Conservation (phyloP, 64 coral and sea anemone genomes). For the Stichodactyla mertensii region DNA sequence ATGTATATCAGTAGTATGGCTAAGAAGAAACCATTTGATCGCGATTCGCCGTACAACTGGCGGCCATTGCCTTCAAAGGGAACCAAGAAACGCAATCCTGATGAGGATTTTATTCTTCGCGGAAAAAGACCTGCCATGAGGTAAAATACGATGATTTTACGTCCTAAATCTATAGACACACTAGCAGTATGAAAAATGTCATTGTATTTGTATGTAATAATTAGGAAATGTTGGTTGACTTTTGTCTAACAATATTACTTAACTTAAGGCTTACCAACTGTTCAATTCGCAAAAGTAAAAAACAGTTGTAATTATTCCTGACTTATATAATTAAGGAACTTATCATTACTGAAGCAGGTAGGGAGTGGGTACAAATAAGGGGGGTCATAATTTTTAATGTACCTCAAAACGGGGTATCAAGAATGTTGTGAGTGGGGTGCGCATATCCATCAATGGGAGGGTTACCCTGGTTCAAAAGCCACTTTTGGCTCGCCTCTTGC, state of each 20-base stretch:
- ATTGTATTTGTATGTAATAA: not conserved
- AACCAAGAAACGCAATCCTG: conserved; percentile 84
- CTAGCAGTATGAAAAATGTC: not conserved
- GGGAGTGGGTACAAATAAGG: no score
- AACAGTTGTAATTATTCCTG: no score
- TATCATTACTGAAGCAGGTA: no score
- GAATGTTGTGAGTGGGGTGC: no score
- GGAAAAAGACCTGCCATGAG: conserved; percentile 61
- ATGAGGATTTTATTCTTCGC: conserved; percentile 81
- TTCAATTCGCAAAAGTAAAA: no score
- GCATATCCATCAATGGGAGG: no score
- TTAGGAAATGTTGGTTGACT: not conserved
- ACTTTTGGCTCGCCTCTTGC: no score
- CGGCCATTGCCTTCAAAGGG: conserved; percentile 68
- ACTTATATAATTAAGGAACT: no score
- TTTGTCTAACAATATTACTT: not conserved
- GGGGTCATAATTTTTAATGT: no score
- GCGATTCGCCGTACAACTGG: conserved; percentile 58
- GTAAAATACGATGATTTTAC: not conserved
- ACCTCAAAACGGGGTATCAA: no score
- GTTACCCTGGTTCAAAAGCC: no score
- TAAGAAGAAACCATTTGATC: conserved; percentile 45
- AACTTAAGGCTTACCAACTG: no score
- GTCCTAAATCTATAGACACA: not conserved
- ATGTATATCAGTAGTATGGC: conserved; percentile 90